Evolutionary conservation across 2,797 vertebrate genomes (phyloP).

Genomic region (Esox lucius): DNA sequence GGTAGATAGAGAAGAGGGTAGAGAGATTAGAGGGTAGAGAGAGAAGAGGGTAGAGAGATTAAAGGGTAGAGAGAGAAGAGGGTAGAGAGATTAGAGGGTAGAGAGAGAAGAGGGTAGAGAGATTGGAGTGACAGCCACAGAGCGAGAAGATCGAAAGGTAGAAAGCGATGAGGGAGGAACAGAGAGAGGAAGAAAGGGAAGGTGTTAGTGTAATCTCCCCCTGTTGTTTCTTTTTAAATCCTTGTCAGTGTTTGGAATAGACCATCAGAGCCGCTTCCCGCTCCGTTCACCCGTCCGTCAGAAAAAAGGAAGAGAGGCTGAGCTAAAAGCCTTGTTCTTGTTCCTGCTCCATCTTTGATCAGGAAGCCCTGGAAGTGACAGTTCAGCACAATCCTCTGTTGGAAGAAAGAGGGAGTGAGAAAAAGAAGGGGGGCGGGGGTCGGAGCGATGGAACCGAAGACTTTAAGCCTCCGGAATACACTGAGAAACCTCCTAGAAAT

Average conservation of each 20-base stretch:
- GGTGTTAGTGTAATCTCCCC: constrained; percentile 43
- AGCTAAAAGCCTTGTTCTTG: constrained; percentile 24
- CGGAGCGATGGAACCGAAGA: constrained; percentile 7
- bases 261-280: constrained; percentile 43
- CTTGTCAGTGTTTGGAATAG: constrained; percentile 39
- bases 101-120: too few relatives aligned
- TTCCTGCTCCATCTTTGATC: constrained; percentile 23
- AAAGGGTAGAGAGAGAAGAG: too few relatives aligned
- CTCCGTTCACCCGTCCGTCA: constrained; percentile 31
- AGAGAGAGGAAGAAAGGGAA: neutral
- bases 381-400: constrained; percentile 27
- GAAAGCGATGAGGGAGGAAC: too few relatives aligned
- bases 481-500: constrained; percentile 37
- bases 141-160: too few relatives aligned
- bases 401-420: constrained; percentile 11
- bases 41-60: too few relatives aligned
- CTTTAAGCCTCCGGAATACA: constrained; percentile 39
- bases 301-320: constrained; percentile 12
- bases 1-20: too few relatives aligned
- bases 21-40: too few relatives aligned
- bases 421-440: constrained; percentile 18
- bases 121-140: too few relatives aligned
- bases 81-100: too few relatives aligned
- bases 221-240: constrained; percentile 23
- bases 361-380: constrained; percentile 34